Evolutionary conservation across 2,113 vertebrate genomes (phyloP).

Genomic region (Sclerurus mexicanus): DNA sequence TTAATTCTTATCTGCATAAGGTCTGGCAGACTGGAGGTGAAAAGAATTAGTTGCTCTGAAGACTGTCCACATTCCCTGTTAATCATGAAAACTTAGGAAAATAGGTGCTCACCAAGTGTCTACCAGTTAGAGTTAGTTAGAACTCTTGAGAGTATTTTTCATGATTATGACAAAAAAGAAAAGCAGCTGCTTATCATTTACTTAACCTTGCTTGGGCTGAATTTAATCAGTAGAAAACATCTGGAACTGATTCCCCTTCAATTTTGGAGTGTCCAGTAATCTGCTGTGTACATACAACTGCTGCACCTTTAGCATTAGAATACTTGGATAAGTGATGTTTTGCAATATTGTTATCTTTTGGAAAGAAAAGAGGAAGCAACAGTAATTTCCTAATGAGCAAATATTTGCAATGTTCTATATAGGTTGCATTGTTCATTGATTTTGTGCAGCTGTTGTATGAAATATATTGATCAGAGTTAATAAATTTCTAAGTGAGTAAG

Average conservation of each 20-base stretch:
- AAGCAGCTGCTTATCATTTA: slow-evolving; percentile 50
- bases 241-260: slow-evolving; percentile 42
- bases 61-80: background rate
- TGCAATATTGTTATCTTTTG: slow-evolving; percentile 34
- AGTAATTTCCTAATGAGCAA: slow-evolving; percentile 34
- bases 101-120: background rate
- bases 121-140: background rate
- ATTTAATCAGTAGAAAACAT: slow-evolving; percentile 40
- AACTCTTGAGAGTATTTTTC: background rate
- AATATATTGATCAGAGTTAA: slow-evolving; percentile 38
- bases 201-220: slow-evolving; percentile 18
- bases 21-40: background rate
- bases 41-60: background rate
- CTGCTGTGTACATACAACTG: background rate
- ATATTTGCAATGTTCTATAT: slow-evolving; percentile 10
- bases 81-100: background rate
- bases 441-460: slow-evolving; percentile 32
- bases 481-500: slow-evolving; percentile 6
- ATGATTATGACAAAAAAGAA: background rate
- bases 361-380: slow-evolving; percentile 14
- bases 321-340: background rate
- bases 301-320: background rate
- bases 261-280: background rate
- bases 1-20: background rate
- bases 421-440: background rate